Base-by-base conservation (phyloP, 2,888 invertebrate genomes). In the Dromius quadrimaculatus region DNA sequence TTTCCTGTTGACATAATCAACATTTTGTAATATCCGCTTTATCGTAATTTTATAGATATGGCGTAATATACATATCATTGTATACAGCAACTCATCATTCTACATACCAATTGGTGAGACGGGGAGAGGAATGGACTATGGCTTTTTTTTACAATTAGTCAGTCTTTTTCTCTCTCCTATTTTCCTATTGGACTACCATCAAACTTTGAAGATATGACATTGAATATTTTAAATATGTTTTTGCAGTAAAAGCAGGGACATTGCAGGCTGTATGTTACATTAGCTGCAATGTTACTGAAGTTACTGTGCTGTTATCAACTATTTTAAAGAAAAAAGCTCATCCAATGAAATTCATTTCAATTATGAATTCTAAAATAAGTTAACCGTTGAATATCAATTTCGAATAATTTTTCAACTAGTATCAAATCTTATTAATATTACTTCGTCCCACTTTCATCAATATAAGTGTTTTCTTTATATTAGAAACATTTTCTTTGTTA, bases 141-240 rank as follows among this genome's bases (percentile, higher is more conserved):
- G 47, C 69, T 70, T 61, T 22, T 43, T 15, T 38, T 38, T 20
- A 20, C 43, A 32, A 43, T 61, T 69, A 70, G 69, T 70, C 69
- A 70, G 69, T 70, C 69, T 70, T 70, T 70, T 70, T 70, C 69
- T 70, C 69, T 70, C 69, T 70, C 69, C 69, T 70, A 70, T 70
- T 70, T 47, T 59, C 69, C 38, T 70, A 62, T 70, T 70, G 69
- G 47, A 45, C 47, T 15, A 17, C 22, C 66, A 66, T 36, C 66
- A 15, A 38, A 17, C 1, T 9, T 34, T 11, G 6, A 22, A 32
- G 61, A 62, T 8, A 59, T n/a, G 9, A 32, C 1, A 36, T 9
- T 19, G 20, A 5, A 20, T 38, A 13, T 34, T 36, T 17, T 36
- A 36, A n/a, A 13, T 23, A 54, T 62, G 8, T 15, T 36, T 62